Conservation (phyloP, 2,113 vertebrate species). For the Bos taurus region ARS-UCD2.0 NC_037330.1:12672001-12672500, state of each 20-base stretch:
- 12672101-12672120: neutral
- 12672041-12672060: slow-evolving; percentile 6
- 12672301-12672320: neutral
- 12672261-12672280: neutral
- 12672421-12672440: too few relatives aligned
- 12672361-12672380: too few relatives aligned
- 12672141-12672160: neutral
- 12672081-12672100: neutral
- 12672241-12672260: neutral
- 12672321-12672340: too few relatives aligned
- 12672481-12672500: too few relatives aligned
- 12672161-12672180: neutral
- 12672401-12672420: too few relatives aligned
- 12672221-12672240: neutral
- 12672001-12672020: slow-evolving; percentile 33
- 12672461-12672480: too few relatives aligned
- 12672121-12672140: neutral
- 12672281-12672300: neutral
- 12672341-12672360: too few relatives aligned
- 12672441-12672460: too few relatives aligned
- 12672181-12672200: neutral
- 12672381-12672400: too few relatives aligned
- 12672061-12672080: neutral
- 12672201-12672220: neutral
- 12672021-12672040: neutral